These are phyloP conservation scores for Drosophila merina DNA, from an alignment of 2,888 invertebrate genomes.

Conservation along the genomic window DNA sequence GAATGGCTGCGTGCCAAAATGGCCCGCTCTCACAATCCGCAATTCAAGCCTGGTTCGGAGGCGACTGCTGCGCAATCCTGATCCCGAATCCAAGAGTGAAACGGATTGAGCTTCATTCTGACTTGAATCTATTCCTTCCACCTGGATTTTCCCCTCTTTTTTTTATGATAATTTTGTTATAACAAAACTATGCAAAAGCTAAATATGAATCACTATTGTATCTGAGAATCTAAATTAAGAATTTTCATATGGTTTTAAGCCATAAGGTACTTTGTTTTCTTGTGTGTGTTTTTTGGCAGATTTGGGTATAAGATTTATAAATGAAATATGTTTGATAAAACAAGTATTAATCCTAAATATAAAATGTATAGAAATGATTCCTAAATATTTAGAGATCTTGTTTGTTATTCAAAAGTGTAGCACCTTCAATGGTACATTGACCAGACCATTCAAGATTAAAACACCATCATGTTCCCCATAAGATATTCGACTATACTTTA, in stretches of 20 bases:
- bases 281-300: background rate
- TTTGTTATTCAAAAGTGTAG: too few relatives aligned
- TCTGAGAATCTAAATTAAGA: background rate
- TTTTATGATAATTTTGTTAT: background rate
- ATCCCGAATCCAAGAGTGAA: background rate
- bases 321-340: background rate
- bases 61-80: background rate
- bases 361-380: background rate
- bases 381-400: too few relatives aligned
- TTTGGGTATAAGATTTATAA: background rate
- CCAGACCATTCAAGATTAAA: background rate
- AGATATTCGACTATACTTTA: slow-evolving; percentile 3
- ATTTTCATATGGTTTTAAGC: background rate
- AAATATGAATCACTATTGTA: slow-evolving; percentile 1
- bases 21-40: slow-evolving; percentile 72
- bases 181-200: background rate
- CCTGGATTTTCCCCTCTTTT: background rate
- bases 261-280: background rate
- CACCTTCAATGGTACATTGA: too few relatives aligned
- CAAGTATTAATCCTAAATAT: background rate
- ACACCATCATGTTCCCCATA: background rate
- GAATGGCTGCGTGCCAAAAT: slow-evolving; percentile 80
- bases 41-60: slow-evolving; percentile 51
- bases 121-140: background rate
- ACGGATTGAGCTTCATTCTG: background rate